phyloP scores from a whole-genome alignment of 2,113 vertebrate genomes.

The Athene noctua region DNA sequence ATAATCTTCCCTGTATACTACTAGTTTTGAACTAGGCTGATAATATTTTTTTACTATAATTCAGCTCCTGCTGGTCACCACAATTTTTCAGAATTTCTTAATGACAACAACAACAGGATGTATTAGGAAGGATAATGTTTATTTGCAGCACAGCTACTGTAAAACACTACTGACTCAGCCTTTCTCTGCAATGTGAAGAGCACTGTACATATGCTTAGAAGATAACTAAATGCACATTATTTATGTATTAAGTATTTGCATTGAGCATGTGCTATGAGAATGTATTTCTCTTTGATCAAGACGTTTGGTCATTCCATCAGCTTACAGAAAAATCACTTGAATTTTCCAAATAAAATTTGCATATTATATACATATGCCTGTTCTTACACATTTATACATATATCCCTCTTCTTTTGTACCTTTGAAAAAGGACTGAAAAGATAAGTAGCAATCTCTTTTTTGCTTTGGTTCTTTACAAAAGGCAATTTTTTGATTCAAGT shows the following conservation, averaged over 20 bases:
- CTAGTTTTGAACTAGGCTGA: not conserved
- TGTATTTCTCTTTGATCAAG: not conserved
- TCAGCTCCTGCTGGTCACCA: not conserved
- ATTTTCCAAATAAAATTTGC: not conserved
- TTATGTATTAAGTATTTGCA: not conserved
- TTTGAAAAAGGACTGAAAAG: not conserved
- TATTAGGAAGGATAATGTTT: not conserved
- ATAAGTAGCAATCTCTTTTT: not conserved
- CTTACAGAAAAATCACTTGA: not conserved
- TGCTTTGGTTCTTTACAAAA: not conserved
- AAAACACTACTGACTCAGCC: not conserved
- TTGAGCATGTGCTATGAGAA: not conserved
- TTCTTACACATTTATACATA: fast-evolving
- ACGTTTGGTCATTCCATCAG: not conserved
- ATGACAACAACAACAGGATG: not conserved
- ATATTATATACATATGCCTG: not conserved
- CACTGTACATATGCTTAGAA: not conserved
- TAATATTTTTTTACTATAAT: not conserved
- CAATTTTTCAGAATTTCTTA: not conserved
- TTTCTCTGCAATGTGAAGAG: not conserved
- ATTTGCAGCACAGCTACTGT: not conserved
- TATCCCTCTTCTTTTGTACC: not conserved
- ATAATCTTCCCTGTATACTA: not conserved
- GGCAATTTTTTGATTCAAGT: not conserved
- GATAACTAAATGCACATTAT: not conserved